Conservation (phyloP, 2,113 vertebrate genomes). For the Ictalurus punctatus region DNA sequence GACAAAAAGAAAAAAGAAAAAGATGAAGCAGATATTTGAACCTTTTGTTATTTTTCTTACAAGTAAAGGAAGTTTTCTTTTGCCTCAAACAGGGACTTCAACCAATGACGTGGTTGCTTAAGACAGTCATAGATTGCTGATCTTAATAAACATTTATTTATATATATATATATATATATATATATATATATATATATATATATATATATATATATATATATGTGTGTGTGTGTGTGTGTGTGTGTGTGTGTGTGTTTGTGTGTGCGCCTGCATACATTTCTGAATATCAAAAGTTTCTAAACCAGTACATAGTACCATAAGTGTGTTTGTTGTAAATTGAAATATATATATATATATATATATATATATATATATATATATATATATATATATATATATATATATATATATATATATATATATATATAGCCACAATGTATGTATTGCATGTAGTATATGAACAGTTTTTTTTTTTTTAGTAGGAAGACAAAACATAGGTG, state of each 20-base stretch:
- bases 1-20: slow-evolving; percentile 19
- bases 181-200: background rate
- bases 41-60: slow-evolving; percentile 12
- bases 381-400: too few species aligned
- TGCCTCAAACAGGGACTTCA: slow-evolving; percentile 1
- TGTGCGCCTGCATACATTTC: background rate
- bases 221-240: too few species aligned
- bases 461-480: background rate
- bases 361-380: too few species aligned
- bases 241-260: too few species aligned
- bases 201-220: too few species aligned
- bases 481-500: background rate
- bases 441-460: background rate
- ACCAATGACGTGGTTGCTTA: slow-evolving; percentile 1
- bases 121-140: background rate
- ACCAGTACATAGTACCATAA: background rate
- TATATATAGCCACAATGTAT: too few species aligned
- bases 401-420: too few species aligned
- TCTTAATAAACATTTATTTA: background rate
- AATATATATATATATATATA: background rate
- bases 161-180: background rate
- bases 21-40: slow-evolving; percentile 27
- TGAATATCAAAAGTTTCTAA: background rate
- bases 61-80: slow-evolving; percentile 1
- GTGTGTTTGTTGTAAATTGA: background rate